These are phyloP conservation scores for Acromyrmex charruanus DNA, from an alignment of 1,140 invertebrate genomes.

Conservation along the genomic window DNA sequence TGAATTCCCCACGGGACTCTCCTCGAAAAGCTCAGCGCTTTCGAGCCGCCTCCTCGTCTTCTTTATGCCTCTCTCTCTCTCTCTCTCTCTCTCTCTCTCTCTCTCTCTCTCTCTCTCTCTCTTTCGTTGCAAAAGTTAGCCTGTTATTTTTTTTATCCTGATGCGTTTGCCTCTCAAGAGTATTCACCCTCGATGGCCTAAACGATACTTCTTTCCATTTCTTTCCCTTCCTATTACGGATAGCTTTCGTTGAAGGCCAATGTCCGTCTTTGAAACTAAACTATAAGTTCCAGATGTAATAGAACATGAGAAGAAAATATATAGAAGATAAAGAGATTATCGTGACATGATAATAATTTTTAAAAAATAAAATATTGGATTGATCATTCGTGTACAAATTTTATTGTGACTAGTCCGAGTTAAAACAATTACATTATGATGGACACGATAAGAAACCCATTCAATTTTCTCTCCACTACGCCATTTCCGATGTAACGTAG, in stretches of 20 bases:
- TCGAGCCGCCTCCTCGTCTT: conserved; percentile 4
- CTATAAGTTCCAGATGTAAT: neutral
- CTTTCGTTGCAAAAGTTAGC: conserved; percentile 26
- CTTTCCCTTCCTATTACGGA: neutral
- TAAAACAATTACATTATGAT: conserved; percentile 30
- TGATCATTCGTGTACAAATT: neutral
- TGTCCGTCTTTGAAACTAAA: neutral
- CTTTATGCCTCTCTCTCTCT: neutral
- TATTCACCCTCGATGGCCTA: conserved; percentile 28
- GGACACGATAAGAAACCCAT: conserved; percentile 24
- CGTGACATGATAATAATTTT: neutral
- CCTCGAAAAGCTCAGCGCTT: conserved; percentile 56
- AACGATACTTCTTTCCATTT: conserved; percentile 41
- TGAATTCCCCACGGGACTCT: conserved; percentile 52
- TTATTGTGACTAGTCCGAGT: neutral
- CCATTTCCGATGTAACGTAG: conserved; percentile 37
- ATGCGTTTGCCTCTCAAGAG: conserved; percentile 13
- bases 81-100: neutral
- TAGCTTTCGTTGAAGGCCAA: neutral
- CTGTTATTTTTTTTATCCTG: conserved; percentile 24
- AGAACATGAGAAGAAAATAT: neutral
- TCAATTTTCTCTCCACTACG: conserved; percentile 15
- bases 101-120: neutral
- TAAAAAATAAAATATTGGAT: neutral
- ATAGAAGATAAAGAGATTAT: neutral